These are phyloP conservation scores for Psix sp. DNA, from an alignment of 1,140 invertebrate genomes.

Conservation along the genomic window DNA sequence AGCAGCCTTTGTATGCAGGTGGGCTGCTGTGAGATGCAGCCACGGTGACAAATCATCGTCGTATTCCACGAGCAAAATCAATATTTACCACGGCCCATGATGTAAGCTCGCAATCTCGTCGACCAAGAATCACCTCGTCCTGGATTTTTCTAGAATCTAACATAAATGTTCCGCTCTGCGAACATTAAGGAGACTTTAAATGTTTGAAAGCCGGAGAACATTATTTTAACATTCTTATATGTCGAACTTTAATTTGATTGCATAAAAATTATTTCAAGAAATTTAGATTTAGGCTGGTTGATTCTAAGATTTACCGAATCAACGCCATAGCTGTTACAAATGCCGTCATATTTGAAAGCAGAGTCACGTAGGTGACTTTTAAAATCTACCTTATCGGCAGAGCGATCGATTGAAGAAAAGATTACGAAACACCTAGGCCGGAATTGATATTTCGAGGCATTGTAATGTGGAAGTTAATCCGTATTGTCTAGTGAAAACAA, in stretches of 20 bases:
- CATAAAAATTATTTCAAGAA: no score
- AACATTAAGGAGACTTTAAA: no score
- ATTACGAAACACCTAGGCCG: neutral
- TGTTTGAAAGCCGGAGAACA: no score
- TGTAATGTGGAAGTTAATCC: slow-evolving; percentile 28
- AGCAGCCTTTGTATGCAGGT: slow-evolving; percentile 55
- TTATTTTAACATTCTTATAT: no score
- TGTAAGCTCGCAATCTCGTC: slow-evolving; percentile 21
- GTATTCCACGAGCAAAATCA: slow-evolving; percentile 49
- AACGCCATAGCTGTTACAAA: no score
- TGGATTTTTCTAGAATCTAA: no score
- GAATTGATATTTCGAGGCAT: slow-evolving; percentile 28
- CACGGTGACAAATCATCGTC: slow-evolving; percentile 58
- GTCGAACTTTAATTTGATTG: no score
- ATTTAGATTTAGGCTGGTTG: no score
- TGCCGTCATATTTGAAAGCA: no score
- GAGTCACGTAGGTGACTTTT: neutral
- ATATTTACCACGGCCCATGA: slow-evolving; percentile 47
- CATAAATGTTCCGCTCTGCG: no score
- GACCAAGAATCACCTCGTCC: slow-evolving; percentile 28
- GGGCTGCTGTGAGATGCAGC: slow-evolving; percentile 39
- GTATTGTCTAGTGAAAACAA: slow-evolving; percentile 40
- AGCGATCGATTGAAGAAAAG: neutral
- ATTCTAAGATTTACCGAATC: no score
- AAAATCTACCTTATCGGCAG: neutral